Base-by-base conservation (phyloP, 2,113 vertebrate genomes). In the Ursus arctos region DNA sequence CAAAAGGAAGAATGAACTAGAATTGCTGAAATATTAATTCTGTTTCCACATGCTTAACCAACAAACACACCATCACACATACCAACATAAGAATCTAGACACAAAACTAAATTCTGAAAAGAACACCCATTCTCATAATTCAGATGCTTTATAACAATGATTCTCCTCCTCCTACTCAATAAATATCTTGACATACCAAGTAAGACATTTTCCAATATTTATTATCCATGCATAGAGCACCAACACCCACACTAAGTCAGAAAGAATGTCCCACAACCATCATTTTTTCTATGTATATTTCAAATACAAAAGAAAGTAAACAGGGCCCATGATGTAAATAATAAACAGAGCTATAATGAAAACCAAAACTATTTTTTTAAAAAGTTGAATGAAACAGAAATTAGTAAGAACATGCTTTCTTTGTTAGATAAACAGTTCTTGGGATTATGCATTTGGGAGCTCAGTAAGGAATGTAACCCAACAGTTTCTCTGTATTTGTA, bases 81-180 rank as follows among this genome's bases (percentile, higher is more conserved):
- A 97, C 57, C 47, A 81, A 36, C 65, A 1, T 47, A 97, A 94
- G 77, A 92, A 71, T 96, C 33, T 53, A 96, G 59, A 87, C 43
- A 86, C 4, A 95, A 96, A 92, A 82, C n/a, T 65, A 87, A 91
- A 92, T 94, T 93, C 72, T 87, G 59, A 95, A 92, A 97, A 95
- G 67, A 19, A 88, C 24, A 86, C 10, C 57, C n/a, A 65, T 63
- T 95, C 67, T 97, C 88, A 74, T 86, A 67, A 93, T 85, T 96
- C 81, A 94, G 59, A 96, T 95, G 71, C 49, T 95, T 96, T 97
- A 21, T 61, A 95, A 92, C 47, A 97, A 91, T 69, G 59, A 51
- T 63, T 91, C 43, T 94, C 59, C 81, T 95, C 55, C 85, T 95
- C 43, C 85, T 89, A 91, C 19, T 67, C 76, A 76, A 96, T 43